Base-by-base conservation (phyloP, 2,888 invertebrate genomes). In the Tenthredo distinguenda region DNA sequence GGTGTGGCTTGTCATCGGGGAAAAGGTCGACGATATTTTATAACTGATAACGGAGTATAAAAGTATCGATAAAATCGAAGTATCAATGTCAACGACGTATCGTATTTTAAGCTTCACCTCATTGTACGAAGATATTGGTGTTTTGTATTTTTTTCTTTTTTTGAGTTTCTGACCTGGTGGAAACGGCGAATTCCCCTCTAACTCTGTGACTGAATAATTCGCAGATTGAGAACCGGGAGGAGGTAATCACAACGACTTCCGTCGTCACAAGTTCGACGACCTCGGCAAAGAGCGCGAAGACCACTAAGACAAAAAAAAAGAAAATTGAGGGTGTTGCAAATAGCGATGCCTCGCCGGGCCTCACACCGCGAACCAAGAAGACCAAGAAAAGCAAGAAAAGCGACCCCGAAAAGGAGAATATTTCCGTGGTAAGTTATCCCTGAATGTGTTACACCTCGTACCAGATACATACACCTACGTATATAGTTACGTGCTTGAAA, bases 361-460 rank as follows among this genome's bases (percentile, higher is more conserved):
- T 92, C 88, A 93, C 93, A 86, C 92, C 92, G 71, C 92, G 92
- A 85, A 95, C 95, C 92, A 95, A 95, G 93, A 96, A 95, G 91
- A 94, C 95, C 85, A 96, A 96, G 94, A 96, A 96, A 91, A 95
- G 94, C 82, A 95, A 95, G 92, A 96, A 95, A 90, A 94, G 92
- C 87, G 95, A 95, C 87, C 94, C 94, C 86, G 96, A 96, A 90
- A 96, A 96, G 92, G 96, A 96, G 91, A 96, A 96, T 91, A 96
- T 96, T 91, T 96, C 96, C 87, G 96, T 96, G 94, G 96, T 96
- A 93, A 95, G 95, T 95, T 74, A 37, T 74, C 10, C 3, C 4
- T 37, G 18, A 37, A 37, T 31, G 0, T 37, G 0, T 37, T 37
- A n/a, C 37, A 12, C 31, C 31, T 31, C 18, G 37, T 71, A 71